Evolutionary conservation across 2,888 invertebrate species (phyloP).

Genomic region (Brachylomia viminalis): DNA sequence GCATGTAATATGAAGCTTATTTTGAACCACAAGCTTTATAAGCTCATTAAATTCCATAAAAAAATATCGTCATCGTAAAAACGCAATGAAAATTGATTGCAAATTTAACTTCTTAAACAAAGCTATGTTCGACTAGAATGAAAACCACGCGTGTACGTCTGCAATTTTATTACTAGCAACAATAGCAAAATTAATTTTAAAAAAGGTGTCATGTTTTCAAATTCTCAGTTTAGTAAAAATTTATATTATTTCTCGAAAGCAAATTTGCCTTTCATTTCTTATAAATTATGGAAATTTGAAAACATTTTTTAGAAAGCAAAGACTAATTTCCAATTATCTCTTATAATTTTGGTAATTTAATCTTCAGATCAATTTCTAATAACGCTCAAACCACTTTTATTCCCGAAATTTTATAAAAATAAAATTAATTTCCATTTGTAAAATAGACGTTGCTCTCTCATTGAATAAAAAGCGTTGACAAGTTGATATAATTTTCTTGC

Average conservation of each 20-base stretch:
- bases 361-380: slow-evolving; percentile 31
- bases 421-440: slow-evolving; percentile 21
- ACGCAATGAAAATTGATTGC: too few relatives aligned
- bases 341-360: slow-evolving; percentile 39
- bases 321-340: slow-evolving; percentile 49
- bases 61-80: too few relatives aligned
- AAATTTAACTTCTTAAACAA: neutral
- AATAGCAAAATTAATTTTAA: slow-evolving; percentile 52
- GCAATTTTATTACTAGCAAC: slow-evolving; percentile 29
- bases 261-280: neutral
- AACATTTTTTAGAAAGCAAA: slow-evolving; percentile 61
- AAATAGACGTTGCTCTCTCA: slow-evolving; percentile 64
- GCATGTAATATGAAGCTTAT: too few relatives aligned
- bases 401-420: slow-evolving; percentile 10
- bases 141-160: slow-evolving; percentile 53
- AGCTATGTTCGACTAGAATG: neutral
- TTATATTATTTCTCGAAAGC: neutral
- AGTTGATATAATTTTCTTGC: slow-evolving; percentile 57
- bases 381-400: slow-evolving; percentile 40
- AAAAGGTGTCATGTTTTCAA: slow-evolving; percentile 50
- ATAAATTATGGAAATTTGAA: slow-evolving; percentile 27
- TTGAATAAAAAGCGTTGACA: slow-evolving; percentile 57
- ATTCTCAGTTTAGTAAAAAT: slow-evolving; percentile 6
- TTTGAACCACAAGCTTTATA: too few relatives aligned
- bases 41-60: too few relatives aligned